Conservation (phyloP, 2,888 invertebrate genomes). For the Daptonema setosum region DNA sequence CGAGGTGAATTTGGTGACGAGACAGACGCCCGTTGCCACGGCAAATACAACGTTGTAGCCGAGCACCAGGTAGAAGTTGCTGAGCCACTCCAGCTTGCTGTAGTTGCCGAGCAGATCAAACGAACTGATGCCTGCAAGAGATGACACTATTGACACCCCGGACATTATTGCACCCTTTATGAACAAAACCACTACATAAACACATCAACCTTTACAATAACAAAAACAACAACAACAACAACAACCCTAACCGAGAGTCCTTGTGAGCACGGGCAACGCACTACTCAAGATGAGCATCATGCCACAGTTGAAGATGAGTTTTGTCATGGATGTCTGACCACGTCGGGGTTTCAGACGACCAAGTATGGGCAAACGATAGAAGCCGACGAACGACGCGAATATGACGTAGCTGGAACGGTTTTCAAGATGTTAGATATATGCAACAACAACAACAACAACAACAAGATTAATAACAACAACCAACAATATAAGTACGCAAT, state of each 20-base stretch:
- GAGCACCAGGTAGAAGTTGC: slow-evolving; percentile 76
- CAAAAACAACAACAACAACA: neutral
- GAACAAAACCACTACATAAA: no score
- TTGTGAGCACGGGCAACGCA: slow-evolving; percentile 75
- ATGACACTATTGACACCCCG: no score
- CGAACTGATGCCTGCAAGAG: slow-evolving; percentile 77
- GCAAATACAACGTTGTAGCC: slow-evolving; percentile 79
- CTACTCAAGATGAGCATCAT: slow-evolving; percentile 74
- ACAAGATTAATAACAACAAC: slow-evolving; percentile 14
- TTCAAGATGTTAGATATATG: no score
- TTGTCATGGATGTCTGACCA: slow-evolving; percentile 63
- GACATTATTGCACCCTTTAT: no score
- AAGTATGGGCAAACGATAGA: slow-evolving; percentile 60
- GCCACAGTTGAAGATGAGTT: slow-evolving; percentile 74
- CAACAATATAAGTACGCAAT: slow-evolving; percentile 75
- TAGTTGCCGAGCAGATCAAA: slow-evolving; percentile 92
- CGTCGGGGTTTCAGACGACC: slow-evolving; percentile 51
- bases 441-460: neutral
- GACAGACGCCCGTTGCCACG: slow-evolving; percentile 61
- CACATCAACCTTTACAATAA: no score
- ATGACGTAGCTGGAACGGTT: slow-evolving; percentile 44
- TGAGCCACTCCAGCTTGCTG: slow-evolving; percentile 90
- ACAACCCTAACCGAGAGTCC: slow-evolving; percentile 54
- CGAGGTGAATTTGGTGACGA: slow-evolving; percentile 70
- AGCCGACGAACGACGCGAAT: slow-evolving; percentile 73